phyloP scores from a whole-genome alignment of 2,888 invertebrate genomes.

The Nymphalis c-album region DNA sequence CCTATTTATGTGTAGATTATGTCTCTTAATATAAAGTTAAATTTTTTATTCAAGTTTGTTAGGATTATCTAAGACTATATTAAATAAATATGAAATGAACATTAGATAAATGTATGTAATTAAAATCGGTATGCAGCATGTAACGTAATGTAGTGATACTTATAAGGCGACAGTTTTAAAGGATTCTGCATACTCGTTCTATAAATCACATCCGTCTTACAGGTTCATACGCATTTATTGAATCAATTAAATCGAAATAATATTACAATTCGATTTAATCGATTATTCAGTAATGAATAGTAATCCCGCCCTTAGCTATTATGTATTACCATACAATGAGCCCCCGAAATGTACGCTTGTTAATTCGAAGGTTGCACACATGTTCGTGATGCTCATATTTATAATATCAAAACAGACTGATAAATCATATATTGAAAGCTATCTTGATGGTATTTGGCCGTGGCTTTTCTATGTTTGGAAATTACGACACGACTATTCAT shows the following conservation, averaged over 20 bases:
- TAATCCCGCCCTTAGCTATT: slow-evolving; percentile 34
- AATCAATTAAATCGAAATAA: slow-evolving; percentile 10
- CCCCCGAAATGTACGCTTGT: slow-evolving; percentile 50
- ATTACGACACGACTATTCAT: slow-evolving; percentile 57
- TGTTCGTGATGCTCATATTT: slow-evolving; percentile 46
- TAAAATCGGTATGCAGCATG: slow-evolving; percentile 1
- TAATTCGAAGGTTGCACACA: slow-evolving; percentile 51
- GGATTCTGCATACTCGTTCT: slow-evolving; percentile 25
- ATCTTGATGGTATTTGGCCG: slow-evolving; percentile 71
- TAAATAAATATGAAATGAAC: too few species aligned
- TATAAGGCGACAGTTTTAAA: slow-evolving; percentile 26
- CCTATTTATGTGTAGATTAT: too few species aligned
- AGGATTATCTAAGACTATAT: too few species aligned
- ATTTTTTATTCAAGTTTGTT: too few species aligned
- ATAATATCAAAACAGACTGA: slow-evolving; percentile 56
- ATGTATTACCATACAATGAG: slow-evolving; percentile 70
- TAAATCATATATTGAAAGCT: slow-evolving; percentile 60
- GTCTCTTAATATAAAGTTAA: too few species aligned
- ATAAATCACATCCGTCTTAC: slow-evolving; percentile 22
- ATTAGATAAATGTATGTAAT: slow-evolving; percentile 5
- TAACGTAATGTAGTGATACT: slow-evolving; percentile 1
- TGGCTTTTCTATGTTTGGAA: slow-evolving; percentile 67
- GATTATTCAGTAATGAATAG: slow-evolving; percentile 23
- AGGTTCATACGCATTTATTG: slow-evolving; percentile 19
- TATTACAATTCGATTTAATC: slow-evolving; percentile 21